phyloP scores from a whole-genome alignment of 2,888 invertebrate genomes.

The Agrochola macilenta region DNA sequence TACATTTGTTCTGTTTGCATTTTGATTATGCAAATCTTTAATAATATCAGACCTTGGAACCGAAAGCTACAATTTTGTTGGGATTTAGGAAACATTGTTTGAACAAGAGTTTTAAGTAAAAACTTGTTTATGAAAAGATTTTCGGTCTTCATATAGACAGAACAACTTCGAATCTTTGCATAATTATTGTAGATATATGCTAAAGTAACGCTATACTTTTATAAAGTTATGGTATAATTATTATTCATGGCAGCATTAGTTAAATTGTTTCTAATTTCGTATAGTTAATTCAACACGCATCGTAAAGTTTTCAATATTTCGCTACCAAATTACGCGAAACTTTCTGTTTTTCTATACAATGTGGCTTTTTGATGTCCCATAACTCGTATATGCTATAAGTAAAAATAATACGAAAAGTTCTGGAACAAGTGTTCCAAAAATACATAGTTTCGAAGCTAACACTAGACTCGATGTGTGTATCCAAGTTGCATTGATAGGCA shows the following conservation, averaged over 20 bases:
- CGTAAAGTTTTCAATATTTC: background rate
- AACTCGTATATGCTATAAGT: too few species aligned
- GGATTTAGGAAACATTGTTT: conserved; percentile 48
- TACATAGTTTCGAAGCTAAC: too few species aligned
- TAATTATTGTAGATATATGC: conserved; percentile 12
- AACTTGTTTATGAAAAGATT: conserved; percentile 41
- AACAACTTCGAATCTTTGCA: conserved; percentile 16
- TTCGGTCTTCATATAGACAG: conserved; percentile 6
- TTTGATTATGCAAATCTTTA: conserved; percentile 65
- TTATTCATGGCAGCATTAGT: background rate
- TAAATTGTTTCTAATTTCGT: background rate
- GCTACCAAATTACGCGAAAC: background rate
- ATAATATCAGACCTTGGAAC: conserved; percentile 52
- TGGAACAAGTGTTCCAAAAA: too few species aligned
- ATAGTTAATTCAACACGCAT: background rate
- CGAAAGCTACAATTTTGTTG: conserved; percentile 46
- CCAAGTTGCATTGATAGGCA: too few species aligned
- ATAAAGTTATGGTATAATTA: background rate
- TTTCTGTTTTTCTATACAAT: too few species aligned
- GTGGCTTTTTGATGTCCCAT: too few species aligned
- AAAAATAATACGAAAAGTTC: too few species aligned
- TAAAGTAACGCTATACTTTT: background rate
- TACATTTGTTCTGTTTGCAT: conserved; percentile 45
- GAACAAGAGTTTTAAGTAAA: conserved; percentile 38
- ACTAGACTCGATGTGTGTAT: too few species aligned